Conservation (phyloP, 2,113 vertebrate species). For the Silurus glanis region DNA sequence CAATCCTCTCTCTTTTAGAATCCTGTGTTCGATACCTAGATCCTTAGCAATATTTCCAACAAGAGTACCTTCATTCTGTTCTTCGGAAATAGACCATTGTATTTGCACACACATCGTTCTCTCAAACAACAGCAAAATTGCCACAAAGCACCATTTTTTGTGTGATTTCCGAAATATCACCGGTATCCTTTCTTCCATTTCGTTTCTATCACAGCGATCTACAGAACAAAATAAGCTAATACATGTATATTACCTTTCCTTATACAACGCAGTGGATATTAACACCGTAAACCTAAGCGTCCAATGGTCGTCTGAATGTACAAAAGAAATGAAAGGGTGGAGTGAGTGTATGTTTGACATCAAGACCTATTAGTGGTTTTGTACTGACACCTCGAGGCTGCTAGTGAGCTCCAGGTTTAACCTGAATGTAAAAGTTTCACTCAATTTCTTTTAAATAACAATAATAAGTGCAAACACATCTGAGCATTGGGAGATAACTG, state of each 20-base stretch:
- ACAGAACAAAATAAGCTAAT: background rate
- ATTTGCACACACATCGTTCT: conserved; percentile 56
- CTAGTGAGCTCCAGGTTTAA: background rate
- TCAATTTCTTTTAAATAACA: background rate
- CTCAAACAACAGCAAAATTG: conserved; percentile 43
- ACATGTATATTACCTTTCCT: background rate
- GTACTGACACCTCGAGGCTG: conserved; percentile 51
- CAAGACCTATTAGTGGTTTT: conserved; percentile 21
- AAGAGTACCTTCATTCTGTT: conserved; percentile 60
- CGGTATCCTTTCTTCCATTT: conserved; percentile 59
- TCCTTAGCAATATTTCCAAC: conserved; percentile 70
- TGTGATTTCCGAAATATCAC: background rate
- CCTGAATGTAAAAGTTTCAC: background rate
- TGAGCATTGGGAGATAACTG: background rate
- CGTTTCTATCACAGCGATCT: background rate
- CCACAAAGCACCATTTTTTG: conserved; percentile 21
- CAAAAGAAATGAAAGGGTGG: background rate
- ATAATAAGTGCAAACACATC: background rate
- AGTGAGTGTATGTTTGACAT: background rate
- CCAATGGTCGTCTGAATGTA: background rate
- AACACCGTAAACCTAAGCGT: background rate
- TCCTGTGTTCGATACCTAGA: conserved; percentile 65
- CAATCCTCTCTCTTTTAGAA: conserved; percentile 56
- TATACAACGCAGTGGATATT: background rate
- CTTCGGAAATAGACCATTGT: conserved; percentile 68